Evolutionary conservation across 2,888 invertebrate species (phyloP), one percentile per base, ranked within the genome.

Genomic region (Epistrophe grossulariae): DNA sequence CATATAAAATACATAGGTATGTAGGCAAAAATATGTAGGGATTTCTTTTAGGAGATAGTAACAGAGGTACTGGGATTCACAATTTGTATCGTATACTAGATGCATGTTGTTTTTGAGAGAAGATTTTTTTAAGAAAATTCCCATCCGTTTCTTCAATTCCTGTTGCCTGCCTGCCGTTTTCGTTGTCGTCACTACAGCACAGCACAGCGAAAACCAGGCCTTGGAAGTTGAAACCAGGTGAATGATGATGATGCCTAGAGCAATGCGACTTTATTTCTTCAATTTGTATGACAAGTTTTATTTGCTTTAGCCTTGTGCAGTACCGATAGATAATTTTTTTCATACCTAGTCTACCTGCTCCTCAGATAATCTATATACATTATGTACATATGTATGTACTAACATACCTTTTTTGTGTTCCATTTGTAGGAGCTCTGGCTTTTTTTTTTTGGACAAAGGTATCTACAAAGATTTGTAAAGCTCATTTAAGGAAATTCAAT

Each of bases 401-500:
- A 35, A 28, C 48, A 48, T 48, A 62, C 24, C 43, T 11, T 66
- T 35, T 31, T 48, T 48, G 57, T 52, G 31, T 62, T 40, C 52
- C 24, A 13, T 19, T n/a, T 19, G 48, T 6, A n/a, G 5, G 17
- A 50, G 15, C 15, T 55, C 35, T 28, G 17, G 28, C 60, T 57
- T 17, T 59, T 28, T 38, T n/a, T 38, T 73, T 52, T 66, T 43
- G 71, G 45, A 84, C 84, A 82, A 82, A 74, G 60, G 78, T 73
- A 73, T 82, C 70, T 79, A 50, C 62, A 81, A 74, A 71, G 77
- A 85, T 82, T 85, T 91, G 89, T 91, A 91, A 91, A 91, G 91
- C 91, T 91, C 90, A 91, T 91, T 91, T 90, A 90, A 89, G 88
- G 79, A 90, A 89, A 90, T 88, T 89, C 88, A 89, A 90, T 91